Percentiles rank a stretch among this genome's conserved stretches.
Evolutionary conservation across 2,797 vertebrate genomes (phyloP).

Genomic region (Notamacropus eugenii): DNA sequence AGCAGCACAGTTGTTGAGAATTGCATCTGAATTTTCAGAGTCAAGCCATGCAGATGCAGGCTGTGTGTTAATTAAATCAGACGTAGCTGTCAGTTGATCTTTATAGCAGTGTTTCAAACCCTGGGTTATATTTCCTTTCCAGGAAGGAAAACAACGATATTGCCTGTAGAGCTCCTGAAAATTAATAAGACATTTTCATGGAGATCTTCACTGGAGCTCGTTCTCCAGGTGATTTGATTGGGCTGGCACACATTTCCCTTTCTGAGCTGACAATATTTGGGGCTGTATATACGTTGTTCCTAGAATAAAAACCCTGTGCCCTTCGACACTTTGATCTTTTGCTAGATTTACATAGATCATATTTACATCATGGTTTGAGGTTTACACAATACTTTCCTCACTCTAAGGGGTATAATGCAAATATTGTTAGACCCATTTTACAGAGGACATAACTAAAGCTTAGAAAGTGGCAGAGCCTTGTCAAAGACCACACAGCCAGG

Average conservation of each 20-base stretch:
- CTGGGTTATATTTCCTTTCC: constrained; percentile 37
- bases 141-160: constrained; percentile 25
- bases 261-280: background rate
- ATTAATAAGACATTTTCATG: constrained; percentile 27
- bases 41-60: constrained; percentile 1
- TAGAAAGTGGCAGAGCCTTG: background rate
- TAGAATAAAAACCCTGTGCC: background rate
- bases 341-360: background rate
- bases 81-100: constrained; percentile 29
- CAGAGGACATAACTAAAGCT: background rate
- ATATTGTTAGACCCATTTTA: background rate
- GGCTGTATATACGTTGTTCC: background rate
- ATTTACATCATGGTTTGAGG: background rate
- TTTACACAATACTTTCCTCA: background rate
- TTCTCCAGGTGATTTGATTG: background rate
- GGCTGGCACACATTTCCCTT: background rate
- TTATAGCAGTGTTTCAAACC: constrained; percentile 27
- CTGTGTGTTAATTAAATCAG: constrained; percentile 30
- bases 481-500: no score
- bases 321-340: background rate
- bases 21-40: constrained; percentile 39
- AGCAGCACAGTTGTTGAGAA: background rate
- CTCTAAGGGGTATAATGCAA: background rate
- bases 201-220: constrained; percentile 35
- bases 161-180: constrained; percentile 9